Evolutionary conservation across 2,888 invertebrate genomes (phyloP), one percentile per base, ranked within the genome.

Genomic region (Epicampocera succincta): DNA sequence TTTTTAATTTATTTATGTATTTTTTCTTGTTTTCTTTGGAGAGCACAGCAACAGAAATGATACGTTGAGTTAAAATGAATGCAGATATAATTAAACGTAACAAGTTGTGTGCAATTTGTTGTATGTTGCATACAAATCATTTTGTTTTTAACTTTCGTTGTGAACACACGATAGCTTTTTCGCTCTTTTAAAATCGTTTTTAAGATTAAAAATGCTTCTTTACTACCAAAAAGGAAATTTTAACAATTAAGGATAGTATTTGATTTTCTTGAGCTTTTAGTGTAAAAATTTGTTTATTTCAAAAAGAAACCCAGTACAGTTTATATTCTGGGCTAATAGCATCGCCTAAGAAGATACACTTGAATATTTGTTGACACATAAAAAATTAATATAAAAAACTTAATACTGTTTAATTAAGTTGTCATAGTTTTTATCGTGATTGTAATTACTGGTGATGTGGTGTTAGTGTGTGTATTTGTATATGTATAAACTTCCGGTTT

Each of bases 111-210:
- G 75, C 46, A 71, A 68, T 52, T 68, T 69, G 44, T 77, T 73
- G 46, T 50, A 9, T 73, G 65, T 73, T 77, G 69, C 77, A 82
- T 48, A 44, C 61, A 54, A 68, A 71, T 87, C 88, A 88, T 85
- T 88, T 87, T 85, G 86, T 86, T 86, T 87, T 88, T 85, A 86
- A 85, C 87, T 86, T 86, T 87, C 85, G 87, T 85, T 84, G 85
- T 85, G 87, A 85, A 84, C 85, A 87, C 86, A 69, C 76, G 63
- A n/a, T 48, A 63, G 17, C 29, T 40, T 38, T 46, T 56, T 25
- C 40, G n/a, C 44, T 25, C 25, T 25, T 25, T 25, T 25, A 25
- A 25, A 2, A 25, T 25, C 5, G 25, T 25, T 25, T 25, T 25
- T 25, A 25, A 25, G 2, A 3, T 25, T 25, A 5, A 25, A 25